Conservation (phyloP, 2,888 invertebrate species). For the Yponomeuta cagnagella region DNA sequence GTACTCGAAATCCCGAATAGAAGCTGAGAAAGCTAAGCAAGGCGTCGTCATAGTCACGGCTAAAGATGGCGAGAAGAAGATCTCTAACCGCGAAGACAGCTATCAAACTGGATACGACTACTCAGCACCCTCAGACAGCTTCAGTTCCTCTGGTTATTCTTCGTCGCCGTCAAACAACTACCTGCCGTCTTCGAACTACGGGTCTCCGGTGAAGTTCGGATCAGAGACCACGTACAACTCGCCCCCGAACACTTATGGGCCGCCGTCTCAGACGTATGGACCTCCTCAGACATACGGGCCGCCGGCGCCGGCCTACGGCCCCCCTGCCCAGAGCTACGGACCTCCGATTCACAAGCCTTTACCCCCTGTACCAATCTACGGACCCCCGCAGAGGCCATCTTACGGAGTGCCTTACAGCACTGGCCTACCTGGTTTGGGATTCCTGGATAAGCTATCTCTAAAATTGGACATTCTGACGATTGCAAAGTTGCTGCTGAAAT, state of each 20-base stretch:
- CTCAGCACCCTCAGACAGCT: conserved; percentile 47
- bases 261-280: conserved; percentile 44
- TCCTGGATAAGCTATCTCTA: conserved; percentile 80
- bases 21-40: conserved; percentile 63
- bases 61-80: conserved; percentile 66
- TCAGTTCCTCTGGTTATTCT: conserved; percentile 44
- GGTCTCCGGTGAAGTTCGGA: conserved; percentile 44
- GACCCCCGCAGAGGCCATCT: conserved; percentile 60
- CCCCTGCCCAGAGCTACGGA: conserved; percentile 58
- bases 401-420: conserved; percentile 76
- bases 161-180: conserved; percentile 34
- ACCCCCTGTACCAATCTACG: conserved; percentile 48
- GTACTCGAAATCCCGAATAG: conserved; percentile 73
- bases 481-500: conserved; percentile 84
- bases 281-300: conserved; percentile 52
- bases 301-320: conserved; percentile 48
- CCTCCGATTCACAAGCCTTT: conserved; percentile 50
- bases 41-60: conserved; percentile 63
- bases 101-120: conserved; percentile 62
- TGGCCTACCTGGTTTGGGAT: conserved; percentile 63
- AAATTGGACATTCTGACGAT: conserved; percentile 83
- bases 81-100: conserved; percentile 64
- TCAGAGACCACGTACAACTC: conserved; percentile 51
- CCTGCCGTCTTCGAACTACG: conserved; percentile 46
- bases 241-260: conserved; percentile 49